These are phyloP conservation scores for Myotis daubentonii DNA, from an alignment of 2,797 vertebrate species.

Conservation along the genomic window DNA sequence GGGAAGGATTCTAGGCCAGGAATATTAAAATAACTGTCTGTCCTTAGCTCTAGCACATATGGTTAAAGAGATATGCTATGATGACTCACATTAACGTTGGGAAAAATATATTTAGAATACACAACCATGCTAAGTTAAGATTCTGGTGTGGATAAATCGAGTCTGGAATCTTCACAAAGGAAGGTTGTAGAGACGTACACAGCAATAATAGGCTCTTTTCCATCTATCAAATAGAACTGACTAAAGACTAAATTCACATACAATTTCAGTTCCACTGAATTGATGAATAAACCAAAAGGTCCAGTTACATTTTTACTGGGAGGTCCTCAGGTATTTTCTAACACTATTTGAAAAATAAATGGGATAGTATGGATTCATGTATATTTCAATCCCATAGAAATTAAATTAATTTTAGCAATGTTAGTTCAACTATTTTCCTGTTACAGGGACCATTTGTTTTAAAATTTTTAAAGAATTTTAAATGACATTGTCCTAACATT, in stretches of 20 bases:
- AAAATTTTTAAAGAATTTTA: constrained; percentile 85
- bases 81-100: constrained; percentile 74
- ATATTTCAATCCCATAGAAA: constrained; percentile 81
- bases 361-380: constrained; percentile 68
- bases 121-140: constrained; percentile 67
- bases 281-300: constrained; percentile 37
- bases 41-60: constrained; percentile 78
- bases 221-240: constrained; percentile 40
- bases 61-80: constrained; percentile 65
- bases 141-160: constrained; percentile 65
- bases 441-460: constrained; percentile 85
- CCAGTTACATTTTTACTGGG: constrained; percentile 20
- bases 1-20: constrained; percentile 80
- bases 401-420: constrained; percentile 85
- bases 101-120: constrained; percentile 75
- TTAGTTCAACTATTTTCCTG: constrained; percentile 84
- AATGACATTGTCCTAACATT: constrained; percentile 85
- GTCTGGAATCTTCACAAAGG: constrained; percentile 65
- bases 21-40: constrained; percentile 78
- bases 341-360: constrained; percentile 72
- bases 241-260: background rate
- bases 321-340: constrained; percentile 65
- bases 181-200: constrained; percentile 61
- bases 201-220: constrained; percentile 62
- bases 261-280: background rate